Evolutionary conservation across 2,797 vertebrate species (phyloP).

Genomic region (Agapornis canus): DNA sequence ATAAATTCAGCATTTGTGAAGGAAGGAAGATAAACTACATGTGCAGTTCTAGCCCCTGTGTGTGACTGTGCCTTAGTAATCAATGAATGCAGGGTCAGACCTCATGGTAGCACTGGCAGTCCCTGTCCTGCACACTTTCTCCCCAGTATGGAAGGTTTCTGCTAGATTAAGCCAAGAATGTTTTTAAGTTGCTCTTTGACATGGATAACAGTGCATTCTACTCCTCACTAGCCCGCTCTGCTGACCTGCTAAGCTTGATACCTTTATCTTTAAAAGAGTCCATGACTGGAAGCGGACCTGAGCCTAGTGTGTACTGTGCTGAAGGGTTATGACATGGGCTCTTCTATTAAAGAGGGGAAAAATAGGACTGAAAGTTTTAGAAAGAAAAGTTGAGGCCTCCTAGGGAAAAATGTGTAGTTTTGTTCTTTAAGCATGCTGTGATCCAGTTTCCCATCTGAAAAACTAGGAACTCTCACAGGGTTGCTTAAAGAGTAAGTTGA

Average conservation of each 20-base stretch:
- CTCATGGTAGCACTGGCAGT: not conserved
- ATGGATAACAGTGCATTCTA: not conserved
- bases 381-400: not conserved
- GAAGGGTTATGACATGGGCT: not conserved
- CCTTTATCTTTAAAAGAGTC: not conserved
- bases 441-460: not conserved
- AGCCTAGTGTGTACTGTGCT: not conserved
- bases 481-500: not conserved
- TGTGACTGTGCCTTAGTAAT: not conserved
- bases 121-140: not conserved
- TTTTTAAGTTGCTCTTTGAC: slow-evolving; percentile 3
- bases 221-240: not conserved
- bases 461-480: not conserved
- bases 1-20: not conserved
- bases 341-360: not conserved
- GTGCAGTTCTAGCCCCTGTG: not conserved
- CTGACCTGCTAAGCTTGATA: not conserved
- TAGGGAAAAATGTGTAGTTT: not conserved
- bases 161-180: not conserved
- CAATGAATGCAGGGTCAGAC: not conserved
- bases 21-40: not conserved
- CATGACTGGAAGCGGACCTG: not conserved
- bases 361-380: not conserved
- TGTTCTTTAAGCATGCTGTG: not conserved
- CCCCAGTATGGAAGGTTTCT: rapidly evolving